These are phyloP conservation scores for Aphaenogaster rudis DNA, from an alignment of 1,140 invertebrate genomes.

Conservation along the genomic window DNA sequence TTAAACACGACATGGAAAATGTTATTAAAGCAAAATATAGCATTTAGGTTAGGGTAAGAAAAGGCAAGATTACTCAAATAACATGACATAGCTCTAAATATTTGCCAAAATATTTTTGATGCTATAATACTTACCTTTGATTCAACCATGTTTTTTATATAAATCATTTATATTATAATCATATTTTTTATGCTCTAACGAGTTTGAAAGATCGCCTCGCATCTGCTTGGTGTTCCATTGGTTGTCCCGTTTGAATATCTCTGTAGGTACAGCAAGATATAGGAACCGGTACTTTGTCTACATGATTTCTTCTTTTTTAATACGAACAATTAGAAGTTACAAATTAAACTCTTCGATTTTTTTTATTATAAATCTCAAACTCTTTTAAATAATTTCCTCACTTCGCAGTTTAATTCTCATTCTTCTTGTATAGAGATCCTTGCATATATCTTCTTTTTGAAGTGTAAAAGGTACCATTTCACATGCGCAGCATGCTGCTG, in stretches of 20 bases:
- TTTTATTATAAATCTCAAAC: neutral
- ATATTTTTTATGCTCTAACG: neutral
- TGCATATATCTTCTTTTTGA: neutral
- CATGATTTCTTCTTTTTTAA: neutral
- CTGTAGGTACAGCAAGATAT: neutral
- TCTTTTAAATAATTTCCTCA: neutral
- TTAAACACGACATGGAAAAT: neutral
- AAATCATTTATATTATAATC: neutral
- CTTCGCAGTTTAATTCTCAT: neutral
- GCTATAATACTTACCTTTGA: conserved; percentile 1
- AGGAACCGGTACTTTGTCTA: neutral
- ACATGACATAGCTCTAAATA: neutral
- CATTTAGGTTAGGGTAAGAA: neutral
- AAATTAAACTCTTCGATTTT: neutral
- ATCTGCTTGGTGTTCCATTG: too few species aligned
- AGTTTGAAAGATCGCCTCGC: neutral
- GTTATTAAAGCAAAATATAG: neutral
- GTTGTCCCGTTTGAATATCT: neutral
- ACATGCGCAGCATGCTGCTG: too few species aligned
- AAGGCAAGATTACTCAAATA: neutral
- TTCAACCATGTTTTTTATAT: conserved; percentile 5
- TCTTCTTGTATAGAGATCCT: neutral
- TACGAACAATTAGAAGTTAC: neutral
- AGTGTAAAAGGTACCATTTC: too few species aligned
- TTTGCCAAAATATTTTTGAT: neutral